Percentiles rank a stretch among this genome's conserved stretches.
Evolutionary conservation across 2,113 vertebrate genomes (phyloP).

Genomic region (Macheiramphus alcinus): DNA sequence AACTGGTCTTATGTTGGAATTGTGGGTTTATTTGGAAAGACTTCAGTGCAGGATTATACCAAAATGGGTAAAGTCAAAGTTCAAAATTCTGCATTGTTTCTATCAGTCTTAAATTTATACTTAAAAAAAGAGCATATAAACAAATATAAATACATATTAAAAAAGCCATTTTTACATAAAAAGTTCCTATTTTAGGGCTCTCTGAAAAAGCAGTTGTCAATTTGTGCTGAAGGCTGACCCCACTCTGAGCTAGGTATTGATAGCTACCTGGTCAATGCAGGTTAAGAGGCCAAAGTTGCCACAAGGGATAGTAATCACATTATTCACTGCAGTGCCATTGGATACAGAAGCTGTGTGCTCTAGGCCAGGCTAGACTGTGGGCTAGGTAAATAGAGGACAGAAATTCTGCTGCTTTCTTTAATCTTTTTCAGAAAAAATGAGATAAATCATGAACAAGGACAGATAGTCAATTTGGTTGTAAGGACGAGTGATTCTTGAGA

Average conservation of each 20-base stretch:
- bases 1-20: background rate
- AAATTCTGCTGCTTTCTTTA: background rate
- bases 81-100: background rate
- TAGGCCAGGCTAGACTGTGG: background rate
- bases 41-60: background rate
- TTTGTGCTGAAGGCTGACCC: background rate
- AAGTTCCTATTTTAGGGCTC: background rate
- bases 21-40: background rate
- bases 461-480: background rate
- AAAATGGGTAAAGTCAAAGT: background rate
- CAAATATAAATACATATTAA: background rate
- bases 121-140: background rate
- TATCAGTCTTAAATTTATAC: background rate
- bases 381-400: background rate
- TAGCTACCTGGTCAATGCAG: background rate
- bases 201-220: background rate
- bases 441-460: background rate
- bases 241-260: background rate
- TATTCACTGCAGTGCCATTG: background rate
- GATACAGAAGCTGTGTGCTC: background rate
- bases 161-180: background rate
- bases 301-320: rapidly evolving
- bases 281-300: background rate
- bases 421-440: background rate
- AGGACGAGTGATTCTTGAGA: background rate